Percentiles rank a stretch among this genome's conserved stretches.
These are phyloP conservation scores for Stegophylla sp. DNA, from an alignment of 2,888 invertebrate species.

Conservation along the genomic window DNA sequence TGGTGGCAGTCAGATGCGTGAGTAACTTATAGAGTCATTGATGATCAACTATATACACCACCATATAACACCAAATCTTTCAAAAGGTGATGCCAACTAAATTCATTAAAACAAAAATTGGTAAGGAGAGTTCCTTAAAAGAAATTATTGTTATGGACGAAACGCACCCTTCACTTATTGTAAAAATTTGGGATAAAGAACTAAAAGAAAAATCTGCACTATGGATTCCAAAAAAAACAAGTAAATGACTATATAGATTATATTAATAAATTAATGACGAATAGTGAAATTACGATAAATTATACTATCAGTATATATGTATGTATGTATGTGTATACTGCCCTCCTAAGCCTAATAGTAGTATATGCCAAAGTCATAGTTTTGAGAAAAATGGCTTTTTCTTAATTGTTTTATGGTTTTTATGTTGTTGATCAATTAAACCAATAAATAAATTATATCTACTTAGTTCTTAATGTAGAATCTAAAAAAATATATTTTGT, in stretches of 20 bases:
- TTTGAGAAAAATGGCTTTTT: too few relatives aligned
- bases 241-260: slow-evolving; percentile 61
- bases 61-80: slow-evolving; percentile 28
- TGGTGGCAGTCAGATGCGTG: slow-evolving; percentile 73
- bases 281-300: background rate
- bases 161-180: slow-evolving; percentile 69
- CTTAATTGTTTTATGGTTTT: too few relatives aligned
- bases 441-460: too few relatives aligned
- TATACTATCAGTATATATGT: too few relatives aligned
- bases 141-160: slow-evolving; percentile 74
- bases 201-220: slow-evolving; percentile 73
- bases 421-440: too few relatives aligned
- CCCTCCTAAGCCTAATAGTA: too few relatives aligned
- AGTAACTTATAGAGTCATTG: slow-evolving; percentile 54
- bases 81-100: slow-evolving; percentile 70
- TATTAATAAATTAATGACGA: background rate
- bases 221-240: slow-evolving; percentile 75
- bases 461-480: too few relatives aligned
- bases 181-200: slow-evolving; percentile 76
- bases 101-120: slow-evolving; percentile 71
- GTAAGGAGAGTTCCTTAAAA: slow-evolving; percentile 70
- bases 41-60: slow-evolving; percentile 16
- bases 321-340: too few relatives aligned
- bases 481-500: too few relatives aligned
- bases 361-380: too few relatives aligned